These are phyloP conservation scores for Myotis planiceps DNA, from an alignment of 2,797 vertebrate species.

Conservation along the genomic window DNA sequence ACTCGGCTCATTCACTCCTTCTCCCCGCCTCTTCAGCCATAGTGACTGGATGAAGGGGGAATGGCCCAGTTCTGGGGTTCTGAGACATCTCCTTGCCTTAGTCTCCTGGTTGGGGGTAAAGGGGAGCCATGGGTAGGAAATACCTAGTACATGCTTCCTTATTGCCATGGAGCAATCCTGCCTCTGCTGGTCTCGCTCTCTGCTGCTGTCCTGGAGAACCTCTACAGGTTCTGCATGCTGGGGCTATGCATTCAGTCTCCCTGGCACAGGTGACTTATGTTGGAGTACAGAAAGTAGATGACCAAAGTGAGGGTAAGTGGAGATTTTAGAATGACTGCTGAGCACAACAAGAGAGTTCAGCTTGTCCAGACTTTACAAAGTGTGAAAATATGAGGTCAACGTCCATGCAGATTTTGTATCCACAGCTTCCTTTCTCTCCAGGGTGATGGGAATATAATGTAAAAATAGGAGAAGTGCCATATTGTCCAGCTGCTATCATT, in stretches of 20 bases:
- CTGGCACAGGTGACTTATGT: background rate
- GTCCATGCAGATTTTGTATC: accelerated
- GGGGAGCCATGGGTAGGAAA: background rate
- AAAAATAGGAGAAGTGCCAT: background rate
- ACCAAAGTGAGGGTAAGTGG: background rate
- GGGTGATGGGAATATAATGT: background rate
- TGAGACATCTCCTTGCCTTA: background rate
- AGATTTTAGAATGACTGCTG: background rate
- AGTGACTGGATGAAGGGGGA: background rate
- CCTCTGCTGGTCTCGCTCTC: background rate
- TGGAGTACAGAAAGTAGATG: background rate
- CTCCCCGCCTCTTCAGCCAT: no score
- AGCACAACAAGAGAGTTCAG: background rate
- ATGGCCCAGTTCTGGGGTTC: accelerated
- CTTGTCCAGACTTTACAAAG: background rate
- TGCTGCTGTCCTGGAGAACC: no score
- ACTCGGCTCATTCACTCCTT: accelerated
- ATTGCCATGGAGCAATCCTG: accelerated
- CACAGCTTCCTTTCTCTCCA: background rate
- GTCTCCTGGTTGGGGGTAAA: background rate
- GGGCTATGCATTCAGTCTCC: background rate
- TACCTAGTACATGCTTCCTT: background rate
- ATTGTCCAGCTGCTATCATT: background rate
- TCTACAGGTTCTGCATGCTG: accelerated
- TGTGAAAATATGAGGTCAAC: background rate